A percentile compares a stretch with the other conserved stretches of the same genome.
These are phyloP conservation scores for Aleiodes leptofemur DNA, from an alignment of 2,888 invertebrate genomes.

Conservation along the genomic window DNA sequence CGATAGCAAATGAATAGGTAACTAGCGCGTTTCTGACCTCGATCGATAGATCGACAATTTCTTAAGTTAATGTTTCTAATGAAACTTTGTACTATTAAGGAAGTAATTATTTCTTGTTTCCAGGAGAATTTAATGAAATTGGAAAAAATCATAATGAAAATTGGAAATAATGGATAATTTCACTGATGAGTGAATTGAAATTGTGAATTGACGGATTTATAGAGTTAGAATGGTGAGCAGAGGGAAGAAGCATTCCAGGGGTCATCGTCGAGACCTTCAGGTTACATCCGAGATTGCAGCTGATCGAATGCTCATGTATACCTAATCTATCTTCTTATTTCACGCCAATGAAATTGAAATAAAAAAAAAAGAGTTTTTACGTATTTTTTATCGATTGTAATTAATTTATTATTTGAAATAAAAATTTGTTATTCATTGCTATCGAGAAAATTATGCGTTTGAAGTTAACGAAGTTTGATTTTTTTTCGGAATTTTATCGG, in stretches of 20 bases:
- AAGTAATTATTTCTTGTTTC: neutral
- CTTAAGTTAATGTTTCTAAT: neutral
- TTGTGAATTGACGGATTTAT: conserved; percentile 22
- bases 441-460: too few species aligned
- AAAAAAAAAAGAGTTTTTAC: too few species aligned
- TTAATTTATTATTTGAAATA: too few species aligned
- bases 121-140: neutral
- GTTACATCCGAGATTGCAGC: conserved; percentile 13
- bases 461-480: too few species aligned
- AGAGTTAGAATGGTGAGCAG: neutral
- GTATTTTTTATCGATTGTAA: too few species aligned
- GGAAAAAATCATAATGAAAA: neutral
- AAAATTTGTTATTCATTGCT: too few species aligned
- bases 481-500: too few species aligned
- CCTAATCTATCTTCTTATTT: conserved; percentile 18
- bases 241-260: neutral
- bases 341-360: too few species aligned
- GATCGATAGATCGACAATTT: conserved; percentile 20
- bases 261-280: conserved; percentile 16
- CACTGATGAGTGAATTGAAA: conserved; percentile 10
- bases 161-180: neutral
- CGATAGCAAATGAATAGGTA: conserved; percentile 27
- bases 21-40: conserved; percentile 27
- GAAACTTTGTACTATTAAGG: neutral
- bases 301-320: conserved; percentile 11